Percentiles rank a stretch among this genome's conserved stretches.
Evolutionary conservation across 2,113 vertebrate genomes (phyloP).

Genomic region (Coracopsis vasa): DNA sequence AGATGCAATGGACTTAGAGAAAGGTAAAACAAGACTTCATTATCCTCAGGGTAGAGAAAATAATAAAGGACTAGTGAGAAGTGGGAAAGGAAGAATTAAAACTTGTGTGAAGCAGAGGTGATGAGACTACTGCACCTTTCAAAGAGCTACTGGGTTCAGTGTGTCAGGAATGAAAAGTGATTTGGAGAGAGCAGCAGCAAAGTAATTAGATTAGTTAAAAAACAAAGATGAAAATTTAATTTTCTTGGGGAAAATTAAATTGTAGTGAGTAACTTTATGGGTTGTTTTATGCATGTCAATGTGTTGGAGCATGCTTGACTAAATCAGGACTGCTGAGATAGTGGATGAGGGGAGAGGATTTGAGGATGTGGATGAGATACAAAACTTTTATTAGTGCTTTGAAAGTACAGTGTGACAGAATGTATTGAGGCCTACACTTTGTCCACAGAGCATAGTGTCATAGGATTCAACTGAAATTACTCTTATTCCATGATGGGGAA

Average conservation of each 20-base stretch:
- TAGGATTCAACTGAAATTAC: background rate
- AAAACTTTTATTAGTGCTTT: background rate
- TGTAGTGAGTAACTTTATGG: background rate
- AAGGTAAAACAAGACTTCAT: conserved; percentile 65
- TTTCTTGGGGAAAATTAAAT: conserved; percentile 63
- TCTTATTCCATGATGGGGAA: background rate
- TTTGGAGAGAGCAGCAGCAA: background rate
- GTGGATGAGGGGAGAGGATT: conserved; percentile 40
- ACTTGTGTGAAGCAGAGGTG: background rate
- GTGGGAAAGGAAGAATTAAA: conserved; percentile 23
- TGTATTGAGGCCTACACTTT: background rate
- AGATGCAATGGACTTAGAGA: conserved; percentile 68
- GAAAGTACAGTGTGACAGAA: background rate
- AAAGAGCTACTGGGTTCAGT: background rate
- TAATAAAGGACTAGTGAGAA: background rate
- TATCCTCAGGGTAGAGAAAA: conserved; percentile 59
- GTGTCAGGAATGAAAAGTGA: background rate
- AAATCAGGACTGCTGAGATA: conserved; percentile 2
- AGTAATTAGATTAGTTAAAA: background rate
- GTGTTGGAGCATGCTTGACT: conserved; percentile 58
- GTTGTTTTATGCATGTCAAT: conserved; percentile 45
- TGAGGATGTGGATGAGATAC: background rate
- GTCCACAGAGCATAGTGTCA: background rate
- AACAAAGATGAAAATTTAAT: conserved; percentile 43
- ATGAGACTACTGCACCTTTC: background rate